phyloP scores from a whole-genome alignment of 1,140 invertebrate genomes.

The Drosophila pallidifrons region DNA sequence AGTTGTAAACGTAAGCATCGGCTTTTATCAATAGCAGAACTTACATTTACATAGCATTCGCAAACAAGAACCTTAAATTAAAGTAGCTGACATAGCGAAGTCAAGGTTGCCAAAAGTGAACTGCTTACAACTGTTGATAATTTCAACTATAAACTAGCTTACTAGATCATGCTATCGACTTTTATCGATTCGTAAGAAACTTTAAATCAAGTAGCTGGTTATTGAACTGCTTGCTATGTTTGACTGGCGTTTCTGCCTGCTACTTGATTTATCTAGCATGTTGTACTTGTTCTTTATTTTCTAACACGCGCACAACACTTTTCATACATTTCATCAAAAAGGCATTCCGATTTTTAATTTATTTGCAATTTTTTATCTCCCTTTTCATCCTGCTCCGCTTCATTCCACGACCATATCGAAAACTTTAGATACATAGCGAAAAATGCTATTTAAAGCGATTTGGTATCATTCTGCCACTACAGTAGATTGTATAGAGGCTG shows the following conservation, averaged over 20 bases:
- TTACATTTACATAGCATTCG: constrained; percentile 55
- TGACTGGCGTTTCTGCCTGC: not conserved
- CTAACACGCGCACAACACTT: constrained; percentile 4
- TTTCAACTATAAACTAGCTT: too few relatives aligned
- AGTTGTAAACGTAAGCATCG: too few relatives aligned
- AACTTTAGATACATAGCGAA: constrained; percentile 29
- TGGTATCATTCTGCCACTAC: constrained; percentile 54
- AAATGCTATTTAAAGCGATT: constrained; percentile 74
- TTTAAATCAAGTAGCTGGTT: too few relatives aligned
- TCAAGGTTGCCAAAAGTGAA: constrained; percentile 10
- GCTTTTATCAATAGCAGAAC: not conserved
- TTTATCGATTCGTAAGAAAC: too few relatives aligned
- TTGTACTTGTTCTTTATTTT: constrained; percentile 1
- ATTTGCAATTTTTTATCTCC: constrained; percentile 57
- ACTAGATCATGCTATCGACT: too few relatives aligned
- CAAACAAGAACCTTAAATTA: not conserved
- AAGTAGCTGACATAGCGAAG: not conserved
- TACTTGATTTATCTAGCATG: not conserved
- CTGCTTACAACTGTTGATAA: not conserved
- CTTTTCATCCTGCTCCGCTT: not conserved
- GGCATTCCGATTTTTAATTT: constrained; percentile 59
- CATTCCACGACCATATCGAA: constrained; percentile 14
- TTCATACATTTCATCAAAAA: constrained; percentile 23
- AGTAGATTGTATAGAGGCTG: constrained; percentile 34
- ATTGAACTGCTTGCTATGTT: not conserved